Percentiles rank a stretch among this genome's conserved stretches.
These are phyloP conservation scores for Drosophila novamexicana DNA, from an alignment of 1,140 invertebrate genomes.

Conservation along the genomic window DNA sequence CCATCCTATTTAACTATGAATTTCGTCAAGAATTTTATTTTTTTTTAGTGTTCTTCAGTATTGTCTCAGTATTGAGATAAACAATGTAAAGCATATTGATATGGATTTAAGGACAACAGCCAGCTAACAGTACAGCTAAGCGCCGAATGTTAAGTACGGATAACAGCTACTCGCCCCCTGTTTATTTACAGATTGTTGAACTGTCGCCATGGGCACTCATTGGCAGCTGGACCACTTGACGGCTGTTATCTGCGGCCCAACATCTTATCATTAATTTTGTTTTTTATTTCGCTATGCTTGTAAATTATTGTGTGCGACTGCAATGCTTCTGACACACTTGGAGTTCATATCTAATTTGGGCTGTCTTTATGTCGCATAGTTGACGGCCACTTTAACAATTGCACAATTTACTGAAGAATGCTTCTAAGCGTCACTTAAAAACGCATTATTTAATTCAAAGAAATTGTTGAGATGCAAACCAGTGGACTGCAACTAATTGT, in stretches of 20 bases:
- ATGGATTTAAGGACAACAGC: too few species aligned
- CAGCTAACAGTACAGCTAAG: too few species aligned
- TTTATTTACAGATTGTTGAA: conserved; percentile 73
- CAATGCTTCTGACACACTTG: conserved; percentile 31
- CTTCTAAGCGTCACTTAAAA: conserved; percentile 82
- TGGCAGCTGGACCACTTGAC: conserved; percentile 39
- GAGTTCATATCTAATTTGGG: conserved; percentile 57
- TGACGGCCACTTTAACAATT: conserved; percentile 65
- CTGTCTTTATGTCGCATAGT: conserved; percentile 41
- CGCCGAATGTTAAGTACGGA: not conserved
- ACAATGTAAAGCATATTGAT: too few species aligned
- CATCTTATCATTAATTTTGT: conserved; percentile 36
- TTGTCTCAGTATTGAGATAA: too few species aligned
- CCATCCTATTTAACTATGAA: too few species aligned
- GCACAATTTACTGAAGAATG: conserved; percentile 81
- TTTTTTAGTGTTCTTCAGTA: too few species aligned
- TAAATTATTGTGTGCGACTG: conserved; percentile 21
- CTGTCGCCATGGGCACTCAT: conserved; percentile 45
- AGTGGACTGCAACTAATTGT: not conserved
- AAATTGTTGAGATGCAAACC: conserved; percentile 26
- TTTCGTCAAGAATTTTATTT: too few species aligned
- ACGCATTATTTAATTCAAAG: conserved; percentile 79
- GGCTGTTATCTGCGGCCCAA: conserved; percentile 53
- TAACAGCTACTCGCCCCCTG: conserved; percentile 3
- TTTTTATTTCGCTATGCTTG: conserved; percentile 7